Evolutionary conservation across 2,888 invertebrate species (phyloP), one percentile per base, ranked within the genome.

Genomic region (Cantharis flavilabris): DNA sequence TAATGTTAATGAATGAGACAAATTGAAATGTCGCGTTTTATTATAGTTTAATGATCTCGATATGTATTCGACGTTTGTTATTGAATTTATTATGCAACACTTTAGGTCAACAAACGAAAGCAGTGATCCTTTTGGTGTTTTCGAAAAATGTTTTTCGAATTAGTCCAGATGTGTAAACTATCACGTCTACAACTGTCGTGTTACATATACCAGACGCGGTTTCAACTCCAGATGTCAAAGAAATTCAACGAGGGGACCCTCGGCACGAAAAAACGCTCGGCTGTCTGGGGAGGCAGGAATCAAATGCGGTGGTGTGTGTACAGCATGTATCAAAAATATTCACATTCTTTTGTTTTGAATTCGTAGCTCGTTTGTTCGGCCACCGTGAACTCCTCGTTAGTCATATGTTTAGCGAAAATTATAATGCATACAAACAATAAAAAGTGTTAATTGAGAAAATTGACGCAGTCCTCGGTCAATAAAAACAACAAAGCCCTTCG

Each of bases 211-310:
- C 74, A 75, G 74, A 75, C 74, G 70, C 70, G 26, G 23, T 75
- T 75, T 64, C 70, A 33, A 14, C 20, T 75, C 74, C 74, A 75
- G 74, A 75, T 75, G 74, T 75, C 70, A 49, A 69, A 63, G 62
- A 49, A 49, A 49, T 49, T 49, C n/a, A n/a, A 9, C n/a, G n/a
- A 49, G n/a, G 49, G 49, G 49, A 49, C 49, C 49, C 49, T 49
- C 7, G 49, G 13, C 49, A n/a, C 1, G 49, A 49, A 49, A 49
- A 49, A 49, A 49, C n/a, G 49, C n/a, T 49, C 49, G 49, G 7
- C 49, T 49, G 49, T 49, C 49, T 49, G 49, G 49, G 49, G 49
- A 49, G 49, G 49, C 49, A 49, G 49, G 49, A 49, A 49, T 49
- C 49, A 49, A 49, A 49, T 49, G 49, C 49, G 49, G 49, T 49